These are phyloP conservation scores for Phasia obesa DNA, from an alignment of 2,888 invertebrate species.

Conservation along the genomic window DNA sequence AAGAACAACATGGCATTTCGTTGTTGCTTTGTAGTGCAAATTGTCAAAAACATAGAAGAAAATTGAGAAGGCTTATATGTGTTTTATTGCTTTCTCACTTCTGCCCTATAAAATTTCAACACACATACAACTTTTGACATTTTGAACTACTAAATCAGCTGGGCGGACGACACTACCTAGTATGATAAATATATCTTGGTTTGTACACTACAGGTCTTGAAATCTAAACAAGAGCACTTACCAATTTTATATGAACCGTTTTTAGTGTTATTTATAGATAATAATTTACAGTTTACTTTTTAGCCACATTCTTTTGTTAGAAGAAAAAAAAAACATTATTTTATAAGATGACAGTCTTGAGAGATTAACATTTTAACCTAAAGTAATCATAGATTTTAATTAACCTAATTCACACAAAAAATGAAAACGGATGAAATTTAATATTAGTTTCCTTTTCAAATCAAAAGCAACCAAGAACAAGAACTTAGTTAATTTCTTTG, in stretches of 20 bases:
- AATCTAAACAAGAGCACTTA: not conserved
- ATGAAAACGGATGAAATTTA: constrained; percentile 9
- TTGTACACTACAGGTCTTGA: constrained; percentile 3
- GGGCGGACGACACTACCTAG: too few species aligned
- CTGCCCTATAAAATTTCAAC: too few species aligned
- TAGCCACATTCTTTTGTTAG: not conserved
- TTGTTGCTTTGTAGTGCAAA: too few species aligned
- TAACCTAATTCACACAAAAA: constrained; percentile 14
- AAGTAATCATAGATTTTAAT: constrained; percentile 48
- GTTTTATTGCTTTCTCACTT: too few species aligned
- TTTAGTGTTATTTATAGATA: not conserved
- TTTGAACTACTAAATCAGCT: too few species aligned
- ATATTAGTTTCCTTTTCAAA: constrained; percentile 38
- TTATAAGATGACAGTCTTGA: constrained; percentile 12
- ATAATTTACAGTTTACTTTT: not conserved
- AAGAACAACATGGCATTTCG: too few species aligned
- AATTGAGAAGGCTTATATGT: too few species aligned
- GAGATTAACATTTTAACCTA: constrained; percentile 4
- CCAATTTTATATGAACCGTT: not conserved
- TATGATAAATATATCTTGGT: too few species aligned
- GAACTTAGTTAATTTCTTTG: constrained; percentile 11
- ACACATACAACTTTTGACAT: too few species aligned
- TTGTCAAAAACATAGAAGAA: too few species aligned
- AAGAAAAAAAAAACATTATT: not conserved
- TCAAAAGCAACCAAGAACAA: constrained; percentile 1